Evolutionary conservation across 1,140 invertebrate genomes (phyloP), one percentile per base, ranked within the genome.

Genomic region (Dinothrombium tinctorium): DNA sequence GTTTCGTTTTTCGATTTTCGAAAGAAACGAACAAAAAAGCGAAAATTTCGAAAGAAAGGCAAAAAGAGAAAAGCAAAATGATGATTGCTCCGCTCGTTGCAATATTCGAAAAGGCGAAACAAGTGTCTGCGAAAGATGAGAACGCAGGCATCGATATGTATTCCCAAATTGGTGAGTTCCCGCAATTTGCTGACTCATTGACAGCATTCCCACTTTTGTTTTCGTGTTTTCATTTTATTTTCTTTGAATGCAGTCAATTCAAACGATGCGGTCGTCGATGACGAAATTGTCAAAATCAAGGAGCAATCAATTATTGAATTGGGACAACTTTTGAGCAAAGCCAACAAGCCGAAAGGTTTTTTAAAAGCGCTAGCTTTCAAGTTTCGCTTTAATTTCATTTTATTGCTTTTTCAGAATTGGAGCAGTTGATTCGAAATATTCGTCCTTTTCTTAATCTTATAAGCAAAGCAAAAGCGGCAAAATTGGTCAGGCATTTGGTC

Each of bases 391-490:
- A 29, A 21, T 19, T 24, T 6, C 29, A 40, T 11, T 37, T 29
- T 46, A 38, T 48, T 49, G 28, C 31, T 44, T 44, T 38, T 43
- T 40, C 47, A 63, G 84, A 90, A 59, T 62, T 96, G 47, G 83
- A 83, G 2, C 74, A 83, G 44, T 65, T 98, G 31, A 94, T 96
- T 49, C 82, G 83, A 62, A 73, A 75, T 40, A 86, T 84, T 12
- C 71, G 90, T 51, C 87, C 89, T 4, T 96, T 96, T 58, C 66
- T 98, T 8, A 55, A 56, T 3, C 74, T 74, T 47, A 86, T 99
- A 48, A 94, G 86, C 54, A 98, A 98, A 65, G 92, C 92, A 19
- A 98, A 98, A 62, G 92, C 94, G 42, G 90, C 90, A 1, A 98
- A 98, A 62, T 63, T 99, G 42, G 89, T 99, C 0, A 70, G 90